Percentiles rank a stretch among this genome's conserved stretches.
Evolutionary conservation across 2,888 invertebrate genomes (phyloP).

Genomic region (Seira sanloemensis): DNA sequence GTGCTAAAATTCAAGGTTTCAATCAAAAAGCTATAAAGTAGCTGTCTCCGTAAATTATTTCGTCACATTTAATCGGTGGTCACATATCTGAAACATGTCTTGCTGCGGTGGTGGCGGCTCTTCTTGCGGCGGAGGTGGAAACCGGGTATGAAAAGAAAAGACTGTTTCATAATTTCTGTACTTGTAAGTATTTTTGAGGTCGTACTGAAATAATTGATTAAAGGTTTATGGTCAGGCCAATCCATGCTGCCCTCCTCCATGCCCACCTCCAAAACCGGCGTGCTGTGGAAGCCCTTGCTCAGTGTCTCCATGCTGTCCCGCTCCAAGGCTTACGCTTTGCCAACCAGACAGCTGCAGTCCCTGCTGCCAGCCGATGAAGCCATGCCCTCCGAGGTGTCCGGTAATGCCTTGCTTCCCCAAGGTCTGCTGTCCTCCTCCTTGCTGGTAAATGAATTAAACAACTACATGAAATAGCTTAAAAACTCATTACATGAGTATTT

Average conservation of each 20-base stretch:
- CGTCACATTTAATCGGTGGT: too few species aligned
- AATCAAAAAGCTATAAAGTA: too few species aligned
- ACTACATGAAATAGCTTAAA: too few species aligned
- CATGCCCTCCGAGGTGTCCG: conserved; percentile 68
- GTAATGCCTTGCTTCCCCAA: conserved; percentile 68
- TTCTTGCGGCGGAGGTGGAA: conserved; percentile 31
- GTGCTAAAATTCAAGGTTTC: too few species aligned
- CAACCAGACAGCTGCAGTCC: conserved; percentile 68
- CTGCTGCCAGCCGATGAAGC: conserved; percentile 69
- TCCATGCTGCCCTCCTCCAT: conserved; percentile 62
- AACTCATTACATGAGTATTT: too few species aligned
- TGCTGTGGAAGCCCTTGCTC: conserved; percentile 62
- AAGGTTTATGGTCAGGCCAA: conserved; percentile 71
- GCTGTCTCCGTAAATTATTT: too few species aligned
- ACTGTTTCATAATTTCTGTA: not conserved
- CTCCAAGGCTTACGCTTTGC: conserved; percentile 65
- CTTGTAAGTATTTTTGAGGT: too few species aligned
- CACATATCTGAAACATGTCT: conserved; percentile 67
- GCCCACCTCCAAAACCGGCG: conserved; percentile 55
- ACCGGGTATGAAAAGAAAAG: conserved; percentile 28
- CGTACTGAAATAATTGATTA: too few species aligned
- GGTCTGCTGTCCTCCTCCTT: conserved; percentile 71
- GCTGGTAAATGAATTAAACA: conserved; percentile 52
- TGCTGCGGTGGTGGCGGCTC: conserved; percentile 51
- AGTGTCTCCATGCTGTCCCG: conserved; percentile 63